Base-by-base conservation (phyloP, 2,797 vertebrate species). In the Rhinichthys osculus region DNA sequence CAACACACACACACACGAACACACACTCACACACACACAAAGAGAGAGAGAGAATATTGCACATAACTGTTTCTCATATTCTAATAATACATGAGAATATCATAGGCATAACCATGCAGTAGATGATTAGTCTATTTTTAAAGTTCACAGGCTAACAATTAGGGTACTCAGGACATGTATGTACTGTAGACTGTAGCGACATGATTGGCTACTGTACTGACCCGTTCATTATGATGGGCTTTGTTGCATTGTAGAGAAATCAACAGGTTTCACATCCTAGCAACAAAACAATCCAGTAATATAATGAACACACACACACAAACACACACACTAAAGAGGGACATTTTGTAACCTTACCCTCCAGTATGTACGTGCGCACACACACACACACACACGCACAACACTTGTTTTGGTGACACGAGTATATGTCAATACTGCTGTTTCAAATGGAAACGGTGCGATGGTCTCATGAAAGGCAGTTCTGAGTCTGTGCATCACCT, bases 101-200 rank as follows among this genome's bases (percentile, higher is more conserved):
- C 95, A 92, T 95, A 95, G 93, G 96, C 90, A 94, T 95, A 95
- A 96, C 95, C 96, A 97, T 96, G 96, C 95, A 96, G 95, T 94
- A 95, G 94, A 95, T 95, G 92, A 96, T 95, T 95, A 93, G 94
- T 96, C 95, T 96, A 95, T 95, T 94, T 93, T 96, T 94, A 94
- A 93, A 94, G 95, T 96, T 96, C 95, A 96, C 95, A 96, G 95
- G 94, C 94, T 95, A 95, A 96, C 96, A 94, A 96, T 96, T 95
- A 95, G 94, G 95, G 94, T 96, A 95, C 96, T 96, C 95, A 96
- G 94, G 95, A 94, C 95, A 91, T 93, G 94, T 59, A 88, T 94
- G 94, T 94, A 95, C 33, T 38, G 50, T 77, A 94, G 94, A 92
- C 42, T 47, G 64, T 50, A 93, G 93, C 93, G 94, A 95, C 92